phyloP scores from a whole-genome alignment of 2,797 vertebrate genomes.

The Darevskia mixta region DNA sequence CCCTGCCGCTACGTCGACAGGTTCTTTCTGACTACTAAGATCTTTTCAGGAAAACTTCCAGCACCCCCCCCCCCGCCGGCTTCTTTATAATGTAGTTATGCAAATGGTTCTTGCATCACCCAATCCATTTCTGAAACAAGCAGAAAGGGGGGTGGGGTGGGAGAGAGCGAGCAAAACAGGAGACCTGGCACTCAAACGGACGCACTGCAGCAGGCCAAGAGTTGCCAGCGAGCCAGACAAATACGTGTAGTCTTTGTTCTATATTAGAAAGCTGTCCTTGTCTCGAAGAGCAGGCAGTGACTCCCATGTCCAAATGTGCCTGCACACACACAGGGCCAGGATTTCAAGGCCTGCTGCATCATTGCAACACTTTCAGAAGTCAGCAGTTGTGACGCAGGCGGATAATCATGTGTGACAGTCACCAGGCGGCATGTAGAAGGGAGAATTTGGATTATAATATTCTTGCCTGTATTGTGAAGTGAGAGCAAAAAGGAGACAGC shows the following conservation, averaged over 20 bases:
- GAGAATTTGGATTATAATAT: neutral
- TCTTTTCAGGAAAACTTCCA: slow-evolving; percentile 58
- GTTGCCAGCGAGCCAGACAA: neutral
- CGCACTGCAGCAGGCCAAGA: neutral
- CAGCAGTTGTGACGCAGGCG: neutral
- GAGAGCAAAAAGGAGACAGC: neutral
- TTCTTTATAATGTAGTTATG: slow-evolving; percentile 22
- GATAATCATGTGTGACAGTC: neutral
- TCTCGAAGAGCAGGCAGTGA: slow-evolving; percentile 13
- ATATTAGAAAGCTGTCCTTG: slow-evolving; percentile 33
- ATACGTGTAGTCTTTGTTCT: slow-evolving; percentile 34
- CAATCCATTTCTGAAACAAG: neutral
- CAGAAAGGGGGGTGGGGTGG: slow-evolving; percentile 29
- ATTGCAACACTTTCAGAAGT: neutral
- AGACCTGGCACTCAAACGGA: slow-evolving; percentile 24
- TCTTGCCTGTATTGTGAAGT: neutral
- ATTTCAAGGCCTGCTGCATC: slow-evolving; percentile 25
- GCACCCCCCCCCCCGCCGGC: slow-evolving; percentile 32
- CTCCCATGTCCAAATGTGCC: neutral
- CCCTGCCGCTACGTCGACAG: too few species aligned
- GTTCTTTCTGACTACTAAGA: slow-evolving; percentile 7
- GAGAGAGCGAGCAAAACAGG: neutral
- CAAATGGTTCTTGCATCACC: slow-evolving; percentile 47
- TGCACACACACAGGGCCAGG: neutral
- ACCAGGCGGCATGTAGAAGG: neutral